Evolutionary conservation across 2,113 vertebrate species (phyloP).

Genomic region (Dipodomys spectabilis): DNA sequence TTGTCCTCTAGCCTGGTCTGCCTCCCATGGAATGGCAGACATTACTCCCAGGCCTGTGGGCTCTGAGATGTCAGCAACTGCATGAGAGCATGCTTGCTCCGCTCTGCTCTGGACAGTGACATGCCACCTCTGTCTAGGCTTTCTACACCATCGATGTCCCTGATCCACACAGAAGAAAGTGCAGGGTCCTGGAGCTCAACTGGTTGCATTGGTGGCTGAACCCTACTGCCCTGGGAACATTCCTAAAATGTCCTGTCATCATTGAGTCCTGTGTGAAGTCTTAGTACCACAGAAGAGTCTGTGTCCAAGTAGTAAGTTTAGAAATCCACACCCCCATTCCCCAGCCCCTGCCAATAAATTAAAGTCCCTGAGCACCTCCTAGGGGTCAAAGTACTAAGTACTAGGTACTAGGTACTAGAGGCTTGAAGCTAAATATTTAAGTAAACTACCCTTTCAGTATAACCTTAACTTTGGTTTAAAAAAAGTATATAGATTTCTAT

Average conservation of each 20-base stretch:
- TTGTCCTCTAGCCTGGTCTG: not conserved
- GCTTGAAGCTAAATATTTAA: not conserved
- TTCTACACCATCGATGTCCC: not conserved
- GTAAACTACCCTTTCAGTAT: not conserved
- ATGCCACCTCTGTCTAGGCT: not conserved
- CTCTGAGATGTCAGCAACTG: not conserved
- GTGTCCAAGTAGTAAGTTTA: not conserved
- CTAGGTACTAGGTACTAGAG: not conserved
- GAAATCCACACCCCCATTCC: not conserved
- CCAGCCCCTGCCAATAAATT: not conserved
- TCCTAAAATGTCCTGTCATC: not conserved
- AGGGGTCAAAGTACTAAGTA: not conserved
- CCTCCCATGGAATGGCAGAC: not conserved
- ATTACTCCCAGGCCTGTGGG: not conserved
- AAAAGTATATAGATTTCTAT: not conserved
- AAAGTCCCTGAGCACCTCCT: not conserved
- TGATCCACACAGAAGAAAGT: not conserved
- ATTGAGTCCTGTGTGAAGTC: not conserved
- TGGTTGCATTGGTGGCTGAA: not conserved
- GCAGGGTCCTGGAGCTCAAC: not conserved
- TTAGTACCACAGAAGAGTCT: not conserved
- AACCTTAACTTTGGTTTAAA: not conserved
- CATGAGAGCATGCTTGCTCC: not conserved
- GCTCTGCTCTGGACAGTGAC: accelerated
- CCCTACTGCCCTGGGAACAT: not conserved